These are phyloP conservation scores for Anoncus sp. DNA, from an alignment of 2,888 invertebrate genomes.

Conservation along the genomic window DNA sequence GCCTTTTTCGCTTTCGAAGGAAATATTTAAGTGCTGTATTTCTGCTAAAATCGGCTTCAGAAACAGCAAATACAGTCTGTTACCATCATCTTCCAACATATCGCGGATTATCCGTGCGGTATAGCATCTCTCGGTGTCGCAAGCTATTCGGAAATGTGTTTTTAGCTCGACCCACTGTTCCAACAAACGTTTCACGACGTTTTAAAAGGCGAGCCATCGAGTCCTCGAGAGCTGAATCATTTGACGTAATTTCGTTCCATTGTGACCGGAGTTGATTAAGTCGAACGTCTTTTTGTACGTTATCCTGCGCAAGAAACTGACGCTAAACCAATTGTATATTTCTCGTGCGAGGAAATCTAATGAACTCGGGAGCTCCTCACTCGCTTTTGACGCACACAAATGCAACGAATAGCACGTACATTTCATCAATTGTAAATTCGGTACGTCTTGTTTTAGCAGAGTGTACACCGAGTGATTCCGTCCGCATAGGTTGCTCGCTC, in stretches of 20 bases:
- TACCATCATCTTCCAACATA: conserved; percentile 60
- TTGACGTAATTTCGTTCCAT: conserved; percentile 41
- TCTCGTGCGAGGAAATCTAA: conserved; percentile 68
- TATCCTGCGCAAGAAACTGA: conserved; percentile 62
- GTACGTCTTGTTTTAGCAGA: conserved; percentile 61
- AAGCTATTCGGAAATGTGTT: conserved; percentile 60
- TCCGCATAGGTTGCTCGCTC: conserved; percentile 68
- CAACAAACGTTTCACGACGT: conserved; percentile 52
- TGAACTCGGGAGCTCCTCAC: conserved; percentile 59
- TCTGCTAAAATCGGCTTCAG: conserved; percentile 60
- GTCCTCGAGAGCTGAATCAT: conserved; percentile 57
- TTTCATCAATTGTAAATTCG: conserved; percentile 62
- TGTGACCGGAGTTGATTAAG: conserved; percentile 38
- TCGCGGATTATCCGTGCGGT: conserved; percentile 50
- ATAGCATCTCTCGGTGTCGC: conserved; percentile 50
- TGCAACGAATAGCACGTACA: conserved; percentile 69
- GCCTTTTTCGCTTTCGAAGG: conserved; percentile 59
- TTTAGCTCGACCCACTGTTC: conserved; percentile 65
- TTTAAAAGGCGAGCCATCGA: conserved; percentile 67
- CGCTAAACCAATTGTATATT: conserved; percentile 67
- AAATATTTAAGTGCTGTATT: conserved; percentile 55
- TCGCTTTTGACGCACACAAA: conserved; percentile 66
- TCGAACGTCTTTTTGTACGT: conserved; percentile 48
- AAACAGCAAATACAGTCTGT: conserved; percentile 64
- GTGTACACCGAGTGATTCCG: conserved; percentile 61